Evolutionary conservation across 1,140 invertebrate genomes (phyloP), one percentile per base, ranked within the genome.

Genomic region (Anastatus disparis): DNA sequence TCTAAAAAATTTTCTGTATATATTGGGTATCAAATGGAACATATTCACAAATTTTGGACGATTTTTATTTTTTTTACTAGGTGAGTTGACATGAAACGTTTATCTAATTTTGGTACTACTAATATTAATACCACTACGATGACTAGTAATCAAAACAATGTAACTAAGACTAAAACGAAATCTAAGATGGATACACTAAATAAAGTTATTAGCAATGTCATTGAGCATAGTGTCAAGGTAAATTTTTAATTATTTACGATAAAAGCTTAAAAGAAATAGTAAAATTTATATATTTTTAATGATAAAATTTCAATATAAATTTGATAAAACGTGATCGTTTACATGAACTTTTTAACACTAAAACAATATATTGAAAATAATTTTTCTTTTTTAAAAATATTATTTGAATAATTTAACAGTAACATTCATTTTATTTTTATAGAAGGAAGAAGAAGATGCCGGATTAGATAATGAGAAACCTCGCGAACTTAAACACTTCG

Each of bases 181-280:
- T 87, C 87, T 3, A 87, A 89, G 56, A 86, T 90, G 75, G 90
- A 91, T 65, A 90, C 90, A 0, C 79, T 94, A 20, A 91, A 94
- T 77, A 92, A 94, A 76, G 92, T 94, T 2, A 93, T 94, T 77
- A 93, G 93, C 2, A 93, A 90, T 75, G 92, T 94, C 2, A 93
- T 94, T 9, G 93, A 94, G 50, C 90, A 93, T 76, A 89, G 87
- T 61, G 87, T 90, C 20, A 88, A 87, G 68, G 68, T 70, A 38
- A 55, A 15, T 26, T 22, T n/a, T 20, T 22, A 3, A 2, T 3
- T 24, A 9, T 9, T 6, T 20, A 27, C 17, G n/a, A 20, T n/a
- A n/a, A 31, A 24, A 1, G 15, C 15, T 26, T n/a, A n/a, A n/a
- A n/a, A 58, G 8, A 40, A 1, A 40, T 24, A 38, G 12, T 38